These are phyloP conservation scores for Acanthaster planci DNA, from an alignment of 35 echinoderm and acorn worm genomes.

Conservation along the genomic window DNA sequence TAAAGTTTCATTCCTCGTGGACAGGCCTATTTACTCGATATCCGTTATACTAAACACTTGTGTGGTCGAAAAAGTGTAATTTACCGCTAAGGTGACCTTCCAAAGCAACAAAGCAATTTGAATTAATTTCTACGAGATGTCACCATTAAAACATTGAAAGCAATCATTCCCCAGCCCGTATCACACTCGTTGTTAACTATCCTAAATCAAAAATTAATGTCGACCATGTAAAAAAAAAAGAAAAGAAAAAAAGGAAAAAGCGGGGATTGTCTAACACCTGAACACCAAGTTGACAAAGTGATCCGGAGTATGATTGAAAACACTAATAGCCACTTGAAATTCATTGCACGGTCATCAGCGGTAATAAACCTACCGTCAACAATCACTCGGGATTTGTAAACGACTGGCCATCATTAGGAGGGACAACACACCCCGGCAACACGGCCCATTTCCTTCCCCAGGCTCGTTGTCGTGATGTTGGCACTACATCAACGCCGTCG, in stretches of 20 bases:
- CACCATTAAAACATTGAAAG: neutral
- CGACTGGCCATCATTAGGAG: neutral
- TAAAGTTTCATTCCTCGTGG: too few species aligned
- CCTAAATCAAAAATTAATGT: neutral
- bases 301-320: neutral
- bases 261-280: neutral
- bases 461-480: neutral
- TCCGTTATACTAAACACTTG: neutral
- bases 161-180: neutral
- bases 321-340: neutral
- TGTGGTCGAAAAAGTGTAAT: neutral
- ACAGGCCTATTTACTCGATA: neutral
- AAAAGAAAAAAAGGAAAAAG: too few species aligned
- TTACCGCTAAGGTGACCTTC: neutral
- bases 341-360: constrained; percentile 3
- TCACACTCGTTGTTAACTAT: neutral
- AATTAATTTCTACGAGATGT: neutral
- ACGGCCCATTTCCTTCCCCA: neutral
- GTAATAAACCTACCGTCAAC: neutral
- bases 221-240: neutral
- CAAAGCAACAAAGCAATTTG: neutral
- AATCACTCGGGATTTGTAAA: neutral
- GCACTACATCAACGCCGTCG: neutral
- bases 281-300: neutral
- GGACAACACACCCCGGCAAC: neutral